Conservation (phyloP, 2,888 invertebrate genomes). For the Cosmopolites sordidus region DNA sequence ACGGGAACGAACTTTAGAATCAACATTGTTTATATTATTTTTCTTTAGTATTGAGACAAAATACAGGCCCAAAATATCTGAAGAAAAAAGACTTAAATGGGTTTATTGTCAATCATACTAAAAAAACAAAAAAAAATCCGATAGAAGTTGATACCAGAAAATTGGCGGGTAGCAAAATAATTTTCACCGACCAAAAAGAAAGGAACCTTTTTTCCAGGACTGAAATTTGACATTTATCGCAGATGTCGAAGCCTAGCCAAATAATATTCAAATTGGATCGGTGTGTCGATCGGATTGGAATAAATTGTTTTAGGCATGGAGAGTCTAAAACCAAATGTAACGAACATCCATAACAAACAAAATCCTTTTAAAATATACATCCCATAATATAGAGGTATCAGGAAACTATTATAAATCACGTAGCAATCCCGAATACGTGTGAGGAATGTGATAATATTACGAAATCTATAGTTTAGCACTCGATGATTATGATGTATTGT, state of each 20-base stretch:
- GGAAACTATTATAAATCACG: background rate
- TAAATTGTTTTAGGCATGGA: background rate
- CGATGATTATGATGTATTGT: conserved; percentile 6
- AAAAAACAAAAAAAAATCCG: no score
- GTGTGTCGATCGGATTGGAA: background rate
- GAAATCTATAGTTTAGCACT: conserved; percentile 15
- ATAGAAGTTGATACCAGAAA: no score
- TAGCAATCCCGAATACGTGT: background rate
- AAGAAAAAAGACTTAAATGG: no score
- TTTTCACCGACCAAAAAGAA: background rate
- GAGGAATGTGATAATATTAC: background rate
- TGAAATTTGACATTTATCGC: background rate
- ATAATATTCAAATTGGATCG: background rate
- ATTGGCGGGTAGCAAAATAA: background rate
- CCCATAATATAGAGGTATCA: background rate
- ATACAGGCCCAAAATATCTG: no score
- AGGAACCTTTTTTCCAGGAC: background rate
- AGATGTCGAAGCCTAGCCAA: background rate
- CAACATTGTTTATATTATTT: no score
- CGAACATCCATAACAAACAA: background rate
- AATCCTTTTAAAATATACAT: background rate
- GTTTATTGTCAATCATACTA: no score
- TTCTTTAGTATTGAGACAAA: no score
- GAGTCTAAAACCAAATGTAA: background rate
- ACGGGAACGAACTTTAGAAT: no score